phyloP scores from a whole-genome alignment of 1,140 invertebrate species.

The Bombus picipes region DNA sequence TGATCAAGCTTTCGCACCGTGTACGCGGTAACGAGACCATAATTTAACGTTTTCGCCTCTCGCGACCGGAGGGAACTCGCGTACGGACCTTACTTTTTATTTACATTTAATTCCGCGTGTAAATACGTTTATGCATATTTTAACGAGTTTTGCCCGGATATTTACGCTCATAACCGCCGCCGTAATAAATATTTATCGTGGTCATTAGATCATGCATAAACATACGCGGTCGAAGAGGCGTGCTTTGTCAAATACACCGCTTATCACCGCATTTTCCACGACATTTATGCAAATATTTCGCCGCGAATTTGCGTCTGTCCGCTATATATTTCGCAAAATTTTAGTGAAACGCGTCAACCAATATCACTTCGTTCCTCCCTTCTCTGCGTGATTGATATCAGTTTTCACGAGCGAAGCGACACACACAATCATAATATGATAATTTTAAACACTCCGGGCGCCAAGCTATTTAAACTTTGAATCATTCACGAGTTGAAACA shows the following conservation, averaged over 20 bases:
- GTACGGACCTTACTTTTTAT: not conserved
- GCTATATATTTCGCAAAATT: not conserved
- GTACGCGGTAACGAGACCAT: no score
- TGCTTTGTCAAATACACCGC: conserved; percentile 5
- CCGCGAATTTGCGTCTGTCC: not conserved
- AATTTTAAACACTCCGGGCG: not conserved
- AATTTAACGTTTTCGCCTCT: no score
- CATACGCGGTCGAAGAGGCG: not conserved
- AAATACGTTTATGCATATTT: not conserved
- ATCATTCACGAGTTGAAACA: not conserved
- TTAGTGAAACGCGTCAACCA: not conserved
- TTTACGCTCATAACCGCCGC: not conserved
- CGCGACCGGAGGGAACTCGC: no score
- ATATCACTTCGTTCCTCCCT: not conserved
- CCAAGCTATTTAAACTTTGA: not conserved
- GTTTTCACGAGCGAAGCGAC: not conserved
- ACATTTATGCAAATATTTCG: conserved; percentile 26
- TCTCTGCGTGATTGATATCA: not conserved
- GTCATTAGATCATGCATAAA: not conserved
- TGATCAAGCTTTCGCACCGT: not conserved
- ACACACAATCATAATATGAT: not conserved
- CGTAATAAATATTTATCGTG: conserved; percentile 9
- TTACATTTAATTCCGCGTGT: not conserved
- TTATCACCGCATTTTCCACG: not conserved
- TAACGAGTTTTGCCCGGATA: not conserved